Evolutionary conservation across 2,113 vertebrate genomes (phyloP), one percentile per base, ranked within the genome.

Genomic region (Tapirus terrestris): DNA sequence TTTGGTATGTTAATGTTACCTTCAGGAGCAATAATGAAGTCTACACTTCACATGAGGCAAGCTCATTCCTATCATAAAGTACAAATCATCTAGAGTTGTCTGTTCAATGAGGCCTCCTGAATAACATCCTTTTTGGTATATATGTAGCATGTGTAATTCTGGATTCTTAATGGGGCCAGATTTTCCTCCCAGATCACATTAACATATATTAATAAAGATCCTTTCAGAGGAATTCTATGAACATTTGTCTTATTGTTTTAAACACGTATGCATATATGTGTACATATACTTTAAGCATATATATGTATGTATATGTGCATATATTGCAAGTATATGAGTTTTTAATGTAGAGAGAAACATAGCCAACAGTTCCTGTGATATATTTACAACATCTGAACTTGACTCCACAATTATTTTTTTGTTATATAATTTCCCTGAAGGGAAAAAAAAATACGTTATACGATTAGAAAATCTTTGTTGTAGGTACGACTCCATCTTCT

Each of bases 301-400:
- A 8, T 79, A 51, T 58, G 61, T 12, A 61, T 9, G 5, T 51
- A 53, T 51, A 48, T 67, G 12, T 33, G 10, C 16, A 68, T 43
- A 6, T 72, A 73, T 96, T 91, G 97, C 76, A 92, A 68, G 21
- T 43, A 60, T 23, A 67, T 48, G 45, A 65, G 3, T 5, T 67
- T 96, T 58, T 96, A 91, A 92, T 76, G 68, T 63, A 95, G 27
- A 83, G 8, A 33, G 25, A 90, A 87, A 84, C 33, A 90, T 27
- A 97, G 85, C 43, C 73, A 94, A 92, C 36, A 45, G 12, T 97
- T 36, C 95, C 89, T 97, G 89, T 43, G 2, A 76, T 87, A 65
- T 89, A 97, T 98, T 65, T 48, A 17, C 17, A 95, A 67, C n/a
- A 94, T 87, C 10, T 91, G n/a, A 96, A 86, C 60, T 89, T 11